A percentile compares a stretch with the other conserved stretches of the same genome.
Evolutionary conservation across 2,113 vertebrate genomes (phyloP).

Genomic region (Lampris megalopsis): DNA sequence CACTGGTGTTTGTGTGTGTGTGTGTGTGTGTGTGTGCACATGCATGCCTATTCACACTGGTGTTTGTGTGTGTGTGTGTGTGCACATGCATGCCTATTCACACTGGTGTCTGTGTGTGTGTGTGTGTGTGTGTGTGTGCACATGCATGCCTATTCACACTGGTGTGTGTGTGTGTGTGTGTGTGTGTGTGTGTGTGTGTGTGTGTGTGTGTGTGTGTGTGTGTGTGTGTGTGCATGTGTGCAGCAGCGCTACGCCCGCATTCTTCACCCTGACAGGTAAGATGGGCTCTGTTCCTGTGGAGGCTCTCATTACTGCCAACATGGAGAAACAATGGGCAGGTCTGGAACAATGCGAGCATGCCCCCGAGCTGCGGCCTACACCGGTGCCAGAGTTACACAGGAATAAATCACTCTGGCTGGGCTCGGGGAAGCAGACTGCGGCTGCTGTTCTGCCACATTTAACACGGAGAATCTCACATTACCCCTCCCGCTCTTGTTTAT

Average conservation of each 20-base stretch:
- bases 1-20: too few relatives aligned
- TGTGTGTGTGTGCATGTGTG: conserved; percentile 9
- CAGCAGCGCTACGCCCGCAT: conserved; percentile 30
- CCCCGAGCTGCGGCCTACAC: conserved; percentile 59
- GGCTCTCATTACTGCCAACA: conserved; percentile 63
- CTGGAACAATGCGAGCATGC: conserved; percentile 59
- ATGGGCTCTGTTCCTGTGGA: conserved; percentile 50
- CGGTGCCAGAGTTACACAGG: conserved; percentile 48
- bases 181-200: conserved; percentile 26
- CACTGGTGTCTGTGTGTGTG: too few relatives aligned
- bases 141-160: neutral
- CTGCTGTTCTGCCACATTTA: conserved; percentile 11
- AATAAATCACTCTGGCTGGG: conserved; percentile 61
- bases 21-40: too few relatives aligned
- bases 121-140: neutral
- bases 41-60: too few relatives aligned
- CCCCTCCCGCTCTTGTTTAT: conserved; percentile 4
- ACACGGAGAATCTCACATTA: conserved; percentile 15
- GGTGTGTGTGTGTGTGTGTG: conserved; percentile 16
- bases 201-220: conserved; percentile 17
- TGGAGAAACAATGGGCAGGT: conserved; percentile 63
- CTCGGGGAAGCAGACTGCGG: neutral
- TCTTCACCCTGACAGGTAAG: conserved; percentile 62
- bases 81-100: too few relatives aligned
- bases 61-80: too few relatives aligned